Conservation (phyloP, 2,888 invertebrate genomes). For the Corythucha ciliata region DNA sequence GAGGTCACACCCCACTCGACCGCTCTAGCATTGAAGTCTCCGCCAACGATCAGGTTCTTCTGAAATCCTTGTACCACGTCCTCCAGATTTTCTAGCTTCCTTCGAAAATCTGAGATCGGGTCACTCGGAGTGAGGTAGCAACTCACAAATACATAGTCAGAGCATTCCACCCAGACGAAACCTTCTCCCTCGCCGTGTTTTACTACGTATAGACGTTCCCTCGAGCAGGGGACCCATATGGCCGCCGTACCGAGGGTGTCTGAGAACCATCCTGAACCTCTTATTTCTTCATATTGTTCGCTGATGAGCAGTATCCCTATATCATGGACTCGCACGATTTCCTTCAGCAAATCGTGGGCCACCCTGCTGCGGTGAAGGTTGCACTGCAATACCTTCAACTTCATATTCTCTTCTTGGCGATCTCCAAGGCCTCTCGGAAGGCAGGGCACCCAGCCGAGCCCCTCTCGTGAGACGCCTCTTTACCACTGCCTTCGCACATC, state of each 20-base stretch:
- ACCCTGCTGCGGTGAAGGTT: too few species aligned
- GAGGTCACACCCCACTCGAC: constrained; percentile 33
- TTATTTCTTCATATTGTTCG: neutral
- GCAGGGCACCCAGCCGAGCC: too few species aligned
- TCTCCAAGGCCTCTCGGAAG: too few species aligned
- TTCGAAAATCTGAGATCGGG: constrained; percentile 12
- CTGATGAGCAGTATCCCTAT: too few species aligned
- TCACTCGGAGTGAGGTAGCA: constrained; percentile 25
- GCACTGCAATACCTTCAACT: too few species aligned
- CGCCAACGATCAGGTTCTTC: constrained; percentile 24
- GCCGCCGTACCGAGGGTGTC: neutral
- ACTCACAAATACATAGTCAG: constrained; percentile 12
- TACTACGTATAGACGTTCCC: too few species aligned
- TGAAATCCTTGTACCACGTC: neutral
- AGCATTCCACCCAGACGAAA: constrained; percentile 25
- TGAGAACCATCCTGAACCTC: neutral
- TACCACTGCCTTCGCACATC: too few species aligned
- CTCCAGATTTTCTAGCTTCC: constrained; percentile 11
- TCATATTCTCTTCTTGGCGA: too few species aligned
- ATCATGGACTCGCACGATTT: too few species aligned
- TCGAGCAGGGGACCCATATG: neutral
- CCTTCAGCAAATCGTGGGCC: too few species aligned
- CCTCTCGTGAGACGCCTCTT: too few species aligned
- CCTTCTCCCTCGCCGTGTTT: constrained; percentile 8
- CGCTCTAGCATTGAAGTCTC: constrained; percentile 31